These are phyloP conservation scores for Xestia ashworthii DNA, from an alignment of 2,888 invertebrate species.

Conservation along the genomic window DNA sequence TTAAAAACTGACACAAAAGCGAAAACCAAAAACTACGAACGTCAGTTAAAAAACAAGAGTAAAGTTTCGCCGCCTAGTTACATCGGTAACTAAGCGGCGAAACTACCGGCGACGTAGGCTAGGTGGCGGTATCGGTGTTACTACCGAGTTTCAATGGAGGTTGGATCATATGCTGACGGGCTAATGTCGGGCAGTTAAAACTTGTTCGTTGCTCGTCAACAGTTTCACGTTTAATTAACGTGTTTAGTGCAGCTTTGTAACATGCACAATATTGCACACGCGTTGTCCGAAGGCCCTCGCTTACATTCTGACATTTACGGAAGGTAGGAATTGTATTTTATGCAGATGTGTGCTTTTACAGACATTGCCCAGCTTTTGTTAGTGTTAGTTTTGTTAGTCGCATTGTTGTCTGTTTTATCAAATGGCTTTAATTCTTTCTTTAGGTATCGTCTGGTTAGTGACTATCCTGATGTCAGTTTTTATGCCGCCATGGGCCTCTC, in stretches of 20 bases:
- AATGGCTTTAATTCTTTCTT: not conserved
- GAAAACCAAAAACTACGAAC: not conserved
- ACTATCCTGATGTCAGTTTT: too few relatives aligned
- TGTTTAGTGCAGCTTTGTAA: not conserved
- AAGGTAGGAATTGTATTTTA: not conserved
- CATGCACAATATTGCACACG: not conserved
- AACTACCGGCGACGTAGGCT: too few relatives aligned
- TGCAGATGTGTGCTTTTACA: not conserved
- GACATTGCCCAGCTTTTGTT: not conserved
- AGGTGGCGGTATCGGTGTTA: too few relatives aligned
- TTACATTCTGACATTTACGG: not conserved
- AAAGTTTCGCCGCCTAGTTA: slow-evolving; percentile 24
- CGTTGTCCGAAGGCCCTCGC: not conserved
- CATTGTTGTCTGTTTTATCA: not conserved
- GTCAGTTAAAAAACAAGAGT: not conserved
- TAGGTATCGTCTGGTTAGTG: too few relatives aligned
- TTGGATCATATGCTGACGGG: not conserved
- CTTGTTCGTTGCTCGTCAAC: slow-evolving; percentile 35
- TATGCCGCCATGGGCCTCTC: too few relatives aligned
- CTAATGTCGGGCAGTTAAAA: slow-evolving; percentile 30
- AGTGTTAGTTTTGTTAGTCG: not conserved
- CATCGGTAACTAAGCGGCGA: too few relatives aligned
- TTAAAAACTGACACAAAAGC: slow-evolving; percentile 4
- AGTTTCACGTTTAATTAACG: slow-evolving; percentile 20
- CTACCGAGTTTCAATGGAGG: slow-evolving; percentile 27